Evolutionary conservation across 2,797 vertebrate species (phyloP), one percentile per base, ranked within the genome.

Genomic region (Alca torda): DNA sequence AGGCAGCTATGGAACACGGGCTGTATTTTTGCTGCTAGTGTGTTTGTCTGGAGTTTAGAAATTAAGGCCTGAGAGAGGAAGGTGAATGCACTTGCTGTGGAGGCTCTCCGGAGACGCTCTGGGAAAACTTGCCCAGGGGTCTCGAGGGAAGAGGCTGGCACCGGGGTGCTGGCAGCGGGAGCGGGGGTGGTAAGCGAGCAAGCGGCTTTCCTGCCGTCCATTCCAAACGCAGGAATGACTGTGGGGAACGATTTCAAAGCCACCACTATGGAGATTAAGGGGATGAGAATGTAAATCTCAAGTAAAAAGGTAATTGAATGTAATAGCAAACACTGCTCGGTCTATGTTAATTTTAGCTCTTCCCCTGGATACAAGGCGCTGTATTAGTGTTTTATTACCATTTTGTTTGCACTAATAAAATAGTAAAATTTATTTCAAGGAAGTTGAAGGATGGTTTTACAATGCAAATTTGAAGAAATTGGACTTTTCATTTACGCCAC

Each of bases 351-450:
- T 98, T 98, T 98, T 98, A 98, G 98, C 98, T 98, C 98, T 98
- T 98, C 98, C 98, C 98, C 98, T 98, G 98, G 98, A 98, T 98
- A 98, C 98, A 98, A 98, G 98, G 98, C 98, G 91, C 98, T 97
- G 98, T 98, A 98, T 98, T 98, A 98, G 98, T 98, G 98, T 98
- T 98, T 98, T 98, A 98, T 98, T 98, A 98, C 98, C 98, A 98
- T 98, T 98, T 98, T 98, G 98, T 98, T 98, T 98, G 98, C 98
- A 98, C 98, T 98, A 98, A 98, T 98, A 98, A 98, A 98, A 98
- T 98, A 98, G 98, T 98, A 98, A 98, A 98, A 98, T 98, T 98
- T 98, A 98, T 98, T 98, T 98, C 97, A 93, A 98, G 98, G 98
- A 98, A 98, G 98, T 98, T 98, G 98, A 98, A 98, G 98, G 98